A percentile compares a stretch with the other conserved stretches of the same genome.
Conservation (phyloP, 2,888 invertebrate genomes). For the Ypsolopha sequella region DNA sequence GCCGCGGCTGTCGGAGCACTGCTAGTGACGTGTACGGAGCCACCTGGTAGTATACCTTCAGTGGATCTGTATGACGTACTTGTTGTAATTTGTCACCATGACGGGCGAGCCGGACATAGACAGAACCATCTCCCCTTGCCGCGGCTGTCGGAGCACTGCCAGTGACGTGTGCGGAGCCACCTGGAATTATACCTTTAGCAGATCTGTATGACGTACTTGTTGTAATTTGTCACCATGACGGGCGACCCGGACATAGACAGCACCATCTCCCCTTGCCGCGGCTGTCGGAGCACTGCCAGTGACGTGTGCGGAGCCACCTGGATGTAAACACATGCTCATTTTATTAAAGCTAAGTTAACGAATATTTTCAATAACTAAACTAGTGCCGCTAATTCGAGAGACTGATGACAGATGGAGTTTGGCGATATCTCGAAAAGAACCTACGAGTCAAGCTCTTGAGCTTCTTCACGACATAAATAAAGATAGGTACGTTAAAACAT, state of each 20-base stretch:
- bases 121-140: conserved; percentile 75
- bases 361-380: too few species aligned
- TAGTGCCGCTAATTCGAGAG: too few species aligned
- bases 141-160: conserved; percentile 71
- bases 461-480: too few species aligned
- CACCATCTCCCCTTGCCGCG: conserved; percentile 75
- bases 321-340: too few species aligned
- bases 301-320: conserved; percentile 74
- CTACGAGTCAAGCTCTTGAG: too few species aligned
- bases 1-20: conserved; percentile 70
- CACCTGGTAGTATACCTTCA: too few species aligned
- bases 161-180: conserved; percentile 73
- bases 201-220: conserved; percentile 9
- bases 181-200: too few species aligned
- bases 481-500: too few species aligned
- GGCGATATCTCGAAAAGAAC: too few species aligned
- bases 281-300: conserved; percentile 71
- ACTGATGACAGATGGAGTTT: too few species aligned
- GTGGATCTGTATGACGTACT: conserved; percentile 11
- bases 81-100: conserved; percentile 49
- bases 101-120: conserved; percentile 78
- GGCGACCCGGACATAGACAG: conserved; percentile 78
- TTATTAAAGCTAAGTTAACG: too few species aligned
- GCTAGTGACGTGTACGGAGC: conserved; percentile 73
- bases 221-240: conserved; percentile 59